These are phyloP conservation scores for Anoplopoma fimbria DNA, from an alignment of 2,113 vertebrate genomes.

Conservation along the genomic window DNA sequence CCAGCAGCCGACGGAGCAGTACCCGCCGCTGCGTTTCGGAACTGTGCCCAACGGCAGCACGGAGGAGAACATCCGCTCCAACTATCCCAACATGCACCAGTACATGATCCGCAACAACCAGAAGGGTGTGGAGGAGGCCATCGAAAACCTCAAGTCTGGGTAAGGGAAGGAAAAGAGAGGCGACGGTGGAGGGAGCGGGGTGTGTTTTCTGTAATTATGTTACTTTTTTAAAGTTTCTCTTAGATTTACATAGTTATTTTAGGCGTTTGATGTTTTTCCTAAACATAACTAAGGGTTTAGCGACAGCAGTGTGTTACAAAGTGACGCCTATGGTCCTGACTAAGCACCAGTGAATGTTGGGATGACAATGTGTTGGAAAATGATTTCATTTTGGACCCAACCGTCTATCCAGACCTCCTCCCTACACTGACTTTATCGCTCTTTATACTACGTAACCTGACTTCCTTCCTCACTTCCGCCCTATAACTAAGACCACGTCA, in stretches of 20 bases:
- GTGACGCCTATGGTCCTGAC: too few relatives aligned
- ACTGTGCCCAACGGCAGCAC: constrained; percentile 95
- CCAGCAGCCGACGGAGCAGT: constrained; percentile 93
- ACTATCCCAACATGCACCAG: constrained; percentile 94
- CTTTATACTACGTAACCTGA: not conserved
- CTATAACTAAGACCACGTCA: too few relatives aligned
- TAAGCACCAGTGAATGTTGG: too few relatives aligned
- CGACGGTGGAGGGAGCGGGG: too few relatives aligned
- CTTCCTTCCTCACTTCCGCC: too few relatives aligned
- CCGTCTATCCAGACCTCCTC: not conserved
- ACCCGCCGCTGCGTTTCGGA: constrained; percentile 92
- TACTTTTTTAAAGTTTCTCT: too few relatives aligned
- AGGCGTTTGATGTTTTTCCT: too few relatives aligned
- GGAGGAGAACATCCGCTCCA: constrained; percentile 94
- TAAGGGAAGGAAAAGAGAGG: constrained; percentile 47
- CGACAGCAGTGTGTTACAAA: too few relatives aligned
- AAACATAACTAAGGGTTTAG: too few relatives aligned
- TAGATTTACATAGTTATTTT: too few relatives aligned
- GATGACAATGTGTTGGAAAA: not conserved
- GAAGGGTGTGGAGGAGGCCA: constrained; percentile 92
- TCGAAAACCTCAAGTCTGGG: constrained; percentile 92
- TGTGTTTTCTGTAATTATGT: too few relatives aligned
- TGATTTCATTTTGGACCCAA: not conserved
- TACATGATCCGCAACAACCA: constrained; percentile 95
- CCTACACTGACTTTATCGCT: not conserved